Conservation (phyloP, 2,113 vertebrate genomes). For the Mixornis gularis region DNA sequence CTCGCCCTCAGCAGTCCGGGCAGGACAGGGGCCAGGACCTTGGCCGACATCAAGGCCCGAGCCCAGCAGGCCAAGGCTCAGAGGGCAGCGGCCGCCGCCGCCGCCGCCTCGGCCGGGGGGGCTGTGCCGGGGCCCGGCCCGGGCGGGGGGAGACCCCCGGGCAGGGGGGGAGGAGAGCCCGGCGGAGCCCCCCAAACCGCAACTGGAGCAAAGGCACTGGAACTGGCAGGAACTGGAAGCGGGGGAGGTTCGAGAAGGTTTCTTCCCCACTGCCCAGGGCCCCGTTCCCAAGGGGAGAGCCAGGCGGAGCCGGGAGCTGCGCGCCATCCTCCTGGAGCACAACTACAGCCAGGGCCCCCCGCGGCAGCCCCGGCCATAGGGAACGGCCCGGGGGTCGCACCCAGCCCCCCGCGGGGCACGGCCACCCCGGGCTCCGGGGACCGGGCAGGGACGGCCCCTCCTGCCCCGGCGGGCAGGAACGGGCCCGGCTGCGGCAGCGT, state of each 20-base stretch:
- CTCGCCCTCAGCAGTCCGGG: constrained; percentile 78
- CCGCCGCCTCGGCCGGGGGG: constrained; percentile 67
- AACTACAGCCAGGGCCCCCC: constrained; percentile 68
- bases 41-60: constrained; percentile 97
- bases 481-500: too few relatives aligned
- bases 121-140: constrained; percentile 80
- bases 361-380: constrained; percentile 25
- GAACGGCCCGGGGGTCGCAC: neutral
- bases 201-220: constrained; percentile 41
- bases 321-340: constrained; percentile 70
- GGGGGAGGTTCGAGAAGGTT: constrained; percentile 72
- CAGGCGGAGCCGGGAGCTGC: constrained; percentile 38
- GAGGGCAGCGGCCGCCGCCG: constrained; percentile 75
- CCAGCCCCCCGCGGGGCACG: neutral
- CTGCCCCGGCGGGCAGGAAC: too few relatives aligned
- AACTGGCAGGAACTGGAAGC: constrained; percentile 76
- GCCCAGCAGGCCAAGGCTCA: constrained; percentile 90
- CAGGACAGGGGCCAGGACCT: constrained; percentile 88
- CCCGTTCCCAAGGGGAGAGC: constrained; percentile 11
- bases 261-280: constrained; percentile 45
- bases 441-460: too few relatives aligned
- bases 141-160: constrained; percentile 58
- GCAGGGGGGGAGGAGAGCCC: neutral
- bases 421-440: neutral
- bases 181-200: neutral